Evolutionary conservation across 2,113 vertebrate species (phyloP), one percentile per base, ranked within the genome.

Genomic region (Nyctibius bracteatus): DNA sequence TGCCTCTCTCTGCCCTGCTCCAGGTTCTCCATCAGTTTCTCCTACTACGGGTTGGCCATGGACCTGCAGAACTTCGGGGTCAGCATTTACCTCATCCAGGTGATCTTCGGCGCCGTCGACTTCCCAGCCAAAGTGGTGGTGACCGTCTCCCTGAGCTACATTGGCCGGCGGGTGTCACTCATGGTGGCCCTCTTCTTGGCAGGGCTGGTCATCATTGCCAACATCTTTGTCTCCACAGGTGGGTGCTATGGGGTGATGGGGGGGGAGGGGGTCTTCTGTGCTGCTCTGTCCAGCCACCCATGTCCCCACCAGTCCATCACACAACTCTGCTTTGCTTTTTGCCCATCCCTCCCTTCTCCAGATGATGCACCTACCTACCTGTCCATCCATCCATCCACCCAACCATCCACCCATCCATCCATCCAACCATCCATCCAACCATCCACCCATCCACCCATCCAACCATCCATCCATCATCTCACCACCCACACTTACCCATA

Each of bases 1-100:
- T 27, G 4, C 8, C 9, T 33, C 52, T 66, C n/a, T 41, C 62
- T 43, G 3, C 61, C 39, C 18, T 1, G 0, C 70, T 28, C 55
- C 90, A 98, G 98, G 98, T 98, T 98, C 96, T 98, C 99, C 58
- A 99, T 98, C 57, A 99, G 99, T 54, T 99, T 99, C 96, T 98
- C 99, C 5, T 99, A 99, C 96, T 99, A 99, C 0, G 99, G 99
- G 28, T 75, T 99, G 95, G 99, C 98, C 24, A 99, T 99, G 99
- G 99, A 99, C 78, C 97, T 99, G 67, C 99, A 99, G 92, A 99
- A 99, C 95, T 99, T 99, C 2, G 99, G 99, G 6, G 98, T 99
- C 83, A 99, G 97, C 97, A 98, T 99, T 90, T 99, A 99, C 97
- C 97, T 99, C 62, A 98, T 99, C 83, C 99, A 99, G 97, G 94